Percentiles rank a stretch among this genome's conserved stretches.
Conservation (phyloP, 2,113 vertebrate genomes). For the Platysternon megacephalum region DNA sequence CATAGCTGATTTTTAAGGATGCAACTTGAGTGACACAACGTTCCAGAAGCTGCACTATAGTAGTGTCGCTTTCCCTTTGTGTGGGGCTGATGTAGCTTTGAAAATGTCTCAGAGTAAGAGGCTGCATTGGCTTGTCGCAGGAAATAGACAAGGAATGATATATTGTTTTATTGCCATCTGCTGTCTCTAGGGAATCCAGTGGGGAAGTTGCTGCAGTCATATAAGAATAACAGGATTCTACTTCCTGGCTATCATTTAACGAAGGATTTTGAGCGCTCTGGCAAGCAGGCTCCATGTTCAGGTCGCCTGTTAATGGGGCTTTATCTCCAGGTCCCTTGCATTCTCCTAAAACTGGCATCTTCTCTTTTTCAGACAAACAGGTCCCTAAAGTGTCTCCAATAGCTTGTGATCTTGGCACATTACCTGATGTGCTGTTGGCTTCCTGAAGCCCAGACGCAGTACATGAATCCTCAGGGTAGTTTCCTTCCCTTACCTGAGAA, state of each 20-base stretch:
- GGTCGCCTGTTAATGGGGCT: conserved; percentile 1
- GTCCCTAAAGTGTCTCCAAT: background rate
- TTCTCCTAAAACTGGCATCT: background rate
- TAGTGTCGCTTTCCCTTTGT: conserved; percentile 49
- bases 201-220: conserved; percentile 72
- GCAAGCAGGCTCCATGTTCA: background rate
- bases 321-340: background rate
- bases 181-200: conserved; percentile 52
- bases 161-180: conserved; percentile 16
- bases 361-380: background rate
- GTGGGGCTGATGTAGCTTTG: conserved; percentile 64
- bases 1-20: conserved; percentile 76
- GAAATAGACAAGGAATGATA: conserved; percentile 35
- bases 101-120: conserved; percentile 29
- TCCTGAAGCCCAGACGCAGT: background rate
- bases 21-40: conserved; percentile 77
- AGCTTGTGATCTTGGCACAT: background rate
- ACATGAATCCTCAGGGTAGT: background rate
- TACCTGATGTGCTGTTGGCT: background rate
- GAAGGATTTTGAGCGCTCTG: conserved; percentile 39
- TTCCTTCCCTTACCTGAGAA: conserved; percentile 20
- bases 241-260: conserved; percentile 67
- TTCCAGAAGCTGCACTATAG: conserved; percentile 73
- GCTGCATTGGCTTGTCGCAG: conserved; percentile 35
- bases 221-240: conserved; percentile 78